phyloP scores from a whole-genome alignment of 2,797 vertebrate species.

The Pseudocheirus occidentalis region DNA sequence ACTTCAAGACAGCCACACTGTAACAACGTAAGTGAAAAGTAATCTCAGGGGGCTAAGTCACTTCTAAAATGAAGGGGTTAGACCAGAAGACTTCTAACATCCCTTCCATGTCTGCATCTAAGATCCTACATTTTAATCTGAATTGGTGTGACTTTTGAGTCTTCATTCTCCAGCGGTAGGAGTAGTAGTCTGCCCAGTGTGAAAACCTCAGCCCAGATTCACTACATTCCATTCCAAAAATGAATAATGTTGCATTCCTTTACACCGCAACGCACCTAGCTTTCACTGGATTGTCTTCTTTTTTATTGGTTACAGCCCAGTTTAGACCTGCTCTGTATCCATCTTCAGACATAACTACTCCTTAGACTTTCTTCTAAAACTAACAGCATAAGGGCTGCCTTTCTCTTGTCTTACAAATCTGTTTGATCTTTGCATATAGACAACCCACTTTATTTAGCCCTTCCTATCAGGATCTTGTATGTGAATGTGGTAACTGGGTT shows the following conservation, averaged over 20 bases:
- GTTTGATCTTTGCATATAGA: background rate
- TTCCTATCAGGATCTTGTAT: background rate
- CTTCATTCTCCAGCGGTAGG: background rate
- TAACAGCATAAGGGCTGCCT: background rate
- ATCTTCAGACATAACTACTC: background rate
- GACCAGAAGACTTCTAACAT: no score
- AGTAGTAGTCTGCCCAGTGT: background rate
- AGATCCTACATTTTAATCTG: background rate
- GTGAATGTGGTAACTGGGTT: background rate
- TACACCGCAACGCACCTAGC: background rate
- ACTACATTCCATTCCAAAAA: background rate
- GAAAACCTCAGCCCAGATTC: background rate
- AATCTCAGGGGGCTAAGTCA: no score
- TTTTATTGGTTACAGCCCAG: background rate
- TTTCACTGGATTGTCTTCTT: background rate
- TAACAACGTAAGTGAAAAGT: no score
- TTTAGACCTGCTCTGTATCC: fast-evolving
- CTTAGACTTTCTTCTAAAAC: background rate
- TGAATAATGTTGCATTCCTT: background rate
- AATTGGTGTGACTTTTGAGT: background rate
- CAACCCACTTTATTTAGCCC: background rate
- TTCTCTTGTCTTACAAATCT: background rate
- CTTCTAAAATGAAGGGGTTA: no score
- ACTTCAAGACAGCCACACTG: no score
- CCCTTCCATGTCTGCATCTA: no score